phyloP scores from a whole-genome alignment of 2,888 invertebrate genomes.

The Ptychoptera contaminata region DNA sequence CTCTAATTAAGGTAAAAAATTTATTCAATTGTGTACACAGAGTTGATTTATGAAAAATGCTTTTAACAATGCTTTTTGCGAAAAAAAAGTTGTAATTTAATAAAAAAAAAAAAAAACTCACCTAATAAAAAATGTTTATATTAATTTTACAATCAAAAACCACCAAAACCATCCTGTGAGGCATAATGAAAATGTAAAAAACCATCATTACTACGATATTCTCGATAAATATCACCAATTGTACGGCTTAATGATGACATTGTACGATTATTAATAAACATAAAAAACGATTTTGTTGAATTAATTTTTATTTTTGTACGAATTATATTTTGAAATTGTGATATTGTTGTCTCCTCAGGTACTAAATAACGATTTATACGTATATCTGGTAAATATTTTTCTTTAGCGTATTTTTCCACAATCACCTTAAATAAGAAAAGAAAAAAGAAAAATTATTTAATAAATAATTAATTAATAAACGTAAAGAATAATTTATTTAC shows the following conservation, averaged over 20 bases:
- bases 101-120: too few species aligned
- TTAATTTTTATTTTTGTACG: slow-evolving; percentile 35
- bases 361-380: slow-evolving; percentile 80
- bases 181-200: slow-evolving; percentile 81
- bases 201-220: slow-evolving; percentile 64
- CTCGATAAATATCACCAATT: slow-evolving; percentile 64
- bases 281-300: slow-evolving; percentile 54
- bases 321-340: slow-evolving; percentile 72
- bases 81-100: too few species aligned
- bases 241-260: slow-evolving; percentile 68
- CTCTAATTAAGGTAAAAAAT: too few species aligned
- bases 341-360: slow-evolving; percentile 78
- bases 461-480: slow-evolving; percentile 4
- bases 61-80: too few species aligned
- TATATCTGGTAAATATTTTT: slow-evolving; percentile 55
- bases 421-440: slow-evolving; percentile 46
- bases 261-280: slow-evolving; percentile 67
- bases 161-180: slow-evolving; percentile 76
- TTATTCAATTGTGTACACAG: too few species aligned
- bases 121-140: too few species aligned
- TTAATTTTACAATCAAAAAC: neutral
- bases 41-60: too few species aligned
- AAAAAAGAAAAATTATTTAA: neutral
- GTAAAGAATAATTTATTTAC: slow-evolving; percentile 35
- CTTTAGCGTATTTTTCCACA: slow-evolving; percentile 66